Conservation (phyloP, 2,888 invertebrate genomes). For the Sialis lutaria region DNA sequence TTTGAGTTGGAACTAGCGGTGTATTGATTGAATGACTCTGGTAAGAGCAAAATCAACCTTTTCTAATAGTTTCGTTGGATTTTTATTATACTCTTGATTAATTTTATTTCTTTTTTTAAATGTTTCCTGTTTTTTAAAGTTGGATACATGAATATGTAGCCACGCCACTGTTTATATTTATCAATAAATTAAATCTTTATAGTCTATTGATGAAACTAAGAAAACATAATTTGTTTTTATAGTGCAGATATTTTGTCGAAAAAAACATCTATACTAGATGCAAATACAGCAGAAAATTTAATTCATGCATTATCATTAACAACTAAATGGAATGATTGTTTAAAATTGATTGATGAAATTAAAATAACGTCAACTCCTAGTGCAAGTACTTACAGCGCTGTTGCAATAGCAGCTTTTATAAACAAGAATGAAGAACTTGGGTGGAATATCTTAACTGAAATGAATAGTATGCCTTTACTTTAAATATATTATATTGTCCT, state of each 20-base stretch:
- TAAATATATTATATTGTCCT: too few species aligned
- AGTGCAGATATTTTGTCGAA: constrained; percentile 24
- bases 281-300: constrained; percentile 36
- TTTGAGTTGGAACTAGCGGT: too few species aligned
- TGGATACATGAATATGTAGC: too few species aligned
- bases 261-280: constrained; percentile 40
- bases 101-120: too few species aligned
- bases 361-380: constrained; percentile 29
- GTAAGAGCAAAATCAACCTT: too few species aligned
- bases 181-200: too few species aligned
- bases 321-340: constrained; percentile 40
- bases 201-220: not conserved
- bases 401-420: constrained; percentile 40
- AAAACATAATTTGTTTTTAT: constrained; percentile 7
- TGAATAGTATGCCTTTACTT: constrained; percentile 19
- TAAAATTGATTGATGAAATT: constrained; percentile 40
- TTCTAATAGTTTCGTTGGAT: too few species aligned
- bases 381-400: constrained; percentile 28
- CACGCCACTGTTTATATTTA: too few species aligned
- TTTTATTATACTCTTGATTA: too few species aligned
- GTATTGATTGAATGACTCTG: too few species aligned
- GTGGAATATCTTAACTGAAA: constrained; percentile 38
- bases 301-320: constrained; percentile 45
- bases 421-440: constrained; percentile 36
- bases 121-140: too few species aligned